phyloP scores from a whole-genome alignment of 2,113 vertebrate genomes.

The Hemiprocne comata region DNA sequence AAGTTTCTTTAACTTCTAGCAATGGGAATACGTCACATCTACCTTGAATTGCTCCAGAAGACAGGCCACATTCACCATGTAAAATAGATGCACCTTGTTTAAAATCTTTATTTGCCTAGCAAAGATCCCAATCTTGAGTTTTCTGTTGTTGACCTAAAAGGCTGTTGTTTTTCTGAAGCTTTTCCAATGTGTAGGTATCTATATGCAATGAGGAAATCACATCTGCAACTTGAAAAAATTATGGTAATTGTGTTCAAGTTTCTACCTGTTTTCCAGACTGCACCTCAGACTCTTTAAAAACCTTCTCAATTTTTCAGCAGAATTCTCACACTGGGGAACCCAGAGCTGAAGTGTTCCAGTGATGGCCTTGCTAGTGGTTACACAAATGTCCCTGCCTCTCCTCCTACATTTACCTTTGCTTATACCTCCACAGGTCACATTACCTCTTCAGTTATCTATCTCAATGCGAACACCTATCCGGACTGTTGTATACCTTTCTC shows the following conservation, averaged over 20 bases:
- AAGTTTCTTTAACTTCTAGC: background rate
- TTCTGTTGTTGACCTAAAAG: background rate
- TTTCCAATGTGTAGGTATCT: background rate
- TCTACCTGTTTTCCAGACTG: background rate
- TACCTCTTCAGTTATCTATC: background rate
- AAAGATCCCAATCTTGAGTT: background rate
- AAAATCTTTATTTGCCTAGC: background rate
- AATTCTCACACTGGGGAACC: background rate
- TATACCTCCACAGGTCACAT: background rate
- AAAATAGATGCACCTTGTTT: background rate
- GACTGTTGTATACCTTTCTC: background rate
- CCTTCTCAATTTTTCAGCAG: background rate
- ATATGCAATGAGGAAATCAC: background rate
- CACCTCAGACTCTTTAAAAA: background rate
- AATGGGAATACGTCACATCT: background rate
- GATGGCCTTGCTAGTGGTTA: background rate
- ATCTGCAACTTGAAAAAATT: background rate
- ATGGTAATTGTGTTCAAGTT: background rate
- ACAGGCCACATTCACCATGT: background rate
- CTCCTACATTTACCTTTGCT: background rate
- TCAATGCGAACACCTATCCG: background rate
- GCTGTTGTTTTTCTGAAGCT: background rate
- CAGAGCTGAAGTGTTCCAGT: background rate
- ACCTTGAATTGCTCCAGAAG: background rate
- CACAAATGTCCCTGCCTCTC: background rate